Evolutionary conservation across 2,113 vertebrate genomes (phyloP).

Genomic region (Sylvietta virens): DNA sequence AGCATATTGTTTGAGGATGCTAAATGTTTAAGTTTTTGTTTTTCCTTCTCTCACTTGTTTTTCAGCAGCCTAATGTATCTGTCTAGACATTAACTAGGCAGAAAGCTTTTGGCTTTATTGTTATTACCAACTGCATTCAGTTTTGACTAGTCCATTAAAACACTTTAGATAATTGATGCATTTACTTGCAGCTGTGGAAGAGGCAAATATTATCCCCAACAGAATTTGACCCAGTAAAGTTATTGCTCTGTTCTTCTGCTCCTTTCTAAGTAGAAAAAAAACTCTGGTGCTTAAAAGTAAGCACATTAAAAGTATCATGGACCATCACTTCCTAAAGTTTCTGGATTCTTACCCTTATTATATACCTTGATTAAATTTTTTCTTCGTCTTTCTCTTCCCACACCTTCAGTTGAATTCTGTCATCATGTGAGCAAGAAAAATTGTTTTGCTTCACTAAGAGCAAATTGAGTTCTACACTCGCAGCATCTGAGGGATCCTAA

Average conservation of each 20-base stretch:
- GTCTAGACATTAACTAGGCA: background rate
- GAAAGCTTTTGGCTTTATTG: background rate
- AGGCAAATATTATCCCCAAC: background rate
- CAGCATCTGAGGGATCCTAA: background rate
- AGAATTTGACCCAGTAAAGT: background rate
- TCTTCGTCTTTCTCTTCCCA: background rate
- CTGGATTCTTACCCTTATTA: background rate
- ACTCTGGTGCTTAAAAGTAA: background rate
- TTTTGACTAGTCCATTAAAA: slow-evolving; percentile 4
- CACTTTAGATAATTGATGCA: background rate
- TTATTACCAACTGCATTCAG: background rate
- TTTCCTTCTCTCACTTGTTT: background rate
- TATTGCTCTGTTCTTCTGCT: background rate
- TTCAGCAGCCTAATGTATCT: background rate
- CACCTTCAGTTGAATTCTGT: background rate
- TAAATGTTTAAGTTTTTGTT: background rate
- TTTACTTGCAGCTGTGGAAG: background rate
- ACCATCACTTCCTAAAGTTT: background rate
- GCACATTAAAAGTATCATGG: background rate
- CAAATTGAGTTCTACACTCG: background rate
- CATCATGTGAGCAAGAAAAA: background rate
- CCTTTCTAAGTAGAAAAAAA: background rate
- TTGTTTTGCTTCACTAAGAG: background rate
- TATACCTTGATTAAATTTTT: background rate
- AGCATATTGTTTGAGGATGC: slow-evolving; percentile 1